These are phyloP conservation scores for Yponomeuta sedellus DNA, from an alignment of 2,888 invertebrate species.

Conservation along the genomic window DNA sequence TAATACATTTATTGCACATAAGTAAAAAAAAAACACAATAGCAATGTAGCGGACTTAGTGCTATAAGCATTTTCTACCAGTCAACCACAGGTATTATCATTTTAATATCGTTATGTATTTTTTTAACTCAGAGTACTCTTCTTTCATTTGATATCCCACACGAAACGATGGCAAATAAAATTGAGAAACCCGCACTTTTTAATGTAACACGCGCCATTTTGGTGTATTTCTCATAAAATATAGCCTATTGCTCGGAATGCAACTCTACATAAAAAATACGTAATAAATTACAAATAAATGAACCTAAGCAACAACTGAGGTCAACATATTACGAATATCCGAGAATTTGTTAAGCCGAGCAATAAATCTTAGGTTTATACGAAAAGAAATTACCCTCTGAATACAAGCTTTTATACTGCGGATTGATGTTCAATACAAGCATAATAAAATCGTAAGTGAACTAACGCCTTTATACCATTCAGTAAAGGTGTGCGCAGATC, in stretches of 20 bases:
- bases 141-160: no score
- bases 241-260: not conserved
- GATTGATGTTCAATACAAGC: constrained; percentile 4
- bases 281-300: not conserved
- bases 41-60: no score
- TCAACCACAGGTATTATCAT: no score
- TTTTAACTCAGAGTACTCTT: no score
- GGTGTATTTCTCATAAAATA: no score
- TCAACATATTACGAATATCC: not conserved
- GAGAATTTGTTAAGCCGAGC: constrained; percentile 23
- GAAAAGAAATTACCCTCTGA: constrained; percentile 37
- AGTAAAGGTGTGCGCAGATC: not conserved
- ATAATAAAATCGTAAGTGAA: constrained; percentile 6
- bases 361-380: constrained; percentile 49
- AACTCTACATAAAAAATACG: not conserved
- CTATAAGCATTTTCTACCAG: no score
- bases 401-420: constrained; percentile 32
- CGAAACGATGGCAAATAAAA: no score
- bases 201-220: no score
- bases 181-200: no score
- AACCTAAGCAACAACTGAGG: not conserved
- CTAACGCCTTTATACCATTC: not conserved
- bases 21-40: no score
- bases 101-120: no score
- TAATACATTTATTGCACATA: no score